Percentiles rank a stretch among this genome's conserved stretches.
Conservation (phyloP, 35 echinoderm and acorn worm species). For the Stichopus chloronotus region DNA sequence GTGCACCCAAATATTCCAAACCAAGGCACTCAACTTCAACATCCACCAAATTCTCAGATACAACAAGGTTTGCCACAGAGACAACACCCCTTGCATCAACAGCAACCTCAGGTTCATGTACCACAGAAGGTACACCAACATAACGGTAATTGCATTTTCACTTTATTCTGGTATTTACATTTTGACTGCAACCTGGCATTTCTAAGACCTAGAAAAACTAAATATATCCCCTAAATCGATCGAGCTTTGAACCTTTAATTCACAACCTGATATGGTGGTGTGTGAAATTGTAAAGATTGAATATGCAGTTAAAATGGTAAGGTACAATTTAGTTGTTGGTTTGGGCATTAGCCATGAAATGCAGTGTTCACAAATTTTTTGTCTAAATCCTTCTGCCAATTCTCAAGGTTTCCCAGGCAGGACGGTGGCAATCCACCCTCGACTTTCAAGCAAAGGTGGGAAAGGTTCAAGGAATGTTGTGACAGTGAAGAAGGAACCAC, state of each 20-base stretch:
- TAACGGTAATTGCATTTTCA: not conserved
- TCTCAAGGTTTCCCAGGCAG: not conserved
- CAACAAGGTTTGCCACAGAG: not conserved
- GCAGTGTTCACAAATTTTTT: not conserved
- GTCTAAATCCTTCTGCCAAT: not conserved
- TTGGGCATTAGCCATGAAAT: not conserved
- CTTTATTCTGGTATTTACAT: not conserved
- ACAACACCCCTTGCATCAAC: not conserved
- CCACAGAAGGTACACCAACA: not conserved
- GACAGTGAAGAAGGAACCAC: constrained; percentile 13
- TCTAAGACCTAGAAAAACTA: too few species aligned
- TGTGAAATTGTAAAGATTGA: not conserved
- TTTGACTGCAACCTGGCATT: not conserved
- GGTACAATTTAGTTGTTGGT: not conserved
- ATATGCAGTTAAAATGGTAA: not conserved
- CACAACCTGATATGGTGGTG: not conserved
- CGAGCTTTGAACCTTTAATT: not conserved
- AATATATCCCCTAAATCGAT: not conserved
- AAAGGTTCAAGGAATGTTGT: not conserved
- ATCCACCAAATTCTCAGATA: not conserved
- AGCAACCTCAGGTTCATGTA: not conserved
- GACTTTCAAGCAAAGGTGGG: not conserved
- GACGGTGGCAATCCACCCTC: not conserved
- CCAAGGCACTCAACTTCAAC: not conserved
- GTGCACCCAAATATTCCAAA: not conserved